A percentile compares a stretch with the other conserved stretches of the same genome.
phyloP scores from a whole-genome alignment of 2,113 vertebrate species.

The Progne subis region DNA sequence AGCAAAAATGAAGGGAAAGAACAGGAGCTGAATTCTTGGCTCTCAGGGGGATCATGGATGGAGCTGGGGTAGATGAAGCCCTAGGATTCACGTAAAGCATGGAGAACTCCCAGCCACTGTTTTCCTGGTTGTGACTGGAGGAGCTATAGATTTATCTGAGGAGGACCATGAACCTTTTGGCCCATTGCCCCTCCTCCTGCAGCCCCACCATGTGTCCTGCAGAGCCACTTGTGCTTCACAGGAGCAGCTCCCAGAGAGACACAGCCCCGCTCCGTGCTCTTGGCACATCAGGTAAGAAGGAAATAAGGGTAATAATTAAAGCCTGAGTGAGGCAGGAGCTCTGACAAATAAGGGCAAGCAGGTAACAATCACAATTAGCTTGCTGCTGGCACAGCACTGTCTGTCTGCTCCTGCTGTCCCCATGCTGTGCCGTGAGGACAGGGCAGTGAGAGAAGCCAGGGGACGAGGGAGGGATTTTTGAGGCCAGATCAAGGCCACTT shows the following conservation, averaged over 20 bases:
- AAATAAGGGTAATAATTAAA: constrained; percentile 28
- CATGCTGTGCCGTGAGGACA: background rate
- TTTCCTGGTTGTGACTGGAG: background rate
- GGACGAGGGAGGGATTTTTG: background rate
- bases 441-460: background rate
- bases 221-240: background rate
- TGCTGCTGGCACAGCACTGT: background rate
- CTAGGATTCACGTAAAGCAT: background rate
- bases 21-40: background rate
- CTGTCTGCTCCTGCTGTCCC: background rate
- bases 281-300: background rate
- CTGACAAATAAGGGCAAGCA: constrained; percentile 39
- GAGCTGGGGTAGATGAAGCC: background rate
- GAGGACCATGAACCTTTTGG: background rate
- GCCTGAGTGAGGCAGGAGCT: background rate
- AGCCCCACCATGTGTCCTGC: background rate
- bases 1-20: background rate
- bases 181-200: background rate
- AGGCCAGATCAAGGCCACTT: background rate
- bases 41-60: background rate
- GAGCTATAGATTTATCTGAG: background rate
- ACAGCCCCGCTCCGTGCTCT: accelerated
- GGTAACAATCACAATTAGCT: constrained; percentile 27
- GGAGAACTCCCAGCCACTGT: background rate
- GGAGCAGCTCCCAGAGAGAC: background rate